Base-by-base conservation (phyloP, 2,797 vertebrate species). In the Melanogrammus aeglefinus region DNA sequence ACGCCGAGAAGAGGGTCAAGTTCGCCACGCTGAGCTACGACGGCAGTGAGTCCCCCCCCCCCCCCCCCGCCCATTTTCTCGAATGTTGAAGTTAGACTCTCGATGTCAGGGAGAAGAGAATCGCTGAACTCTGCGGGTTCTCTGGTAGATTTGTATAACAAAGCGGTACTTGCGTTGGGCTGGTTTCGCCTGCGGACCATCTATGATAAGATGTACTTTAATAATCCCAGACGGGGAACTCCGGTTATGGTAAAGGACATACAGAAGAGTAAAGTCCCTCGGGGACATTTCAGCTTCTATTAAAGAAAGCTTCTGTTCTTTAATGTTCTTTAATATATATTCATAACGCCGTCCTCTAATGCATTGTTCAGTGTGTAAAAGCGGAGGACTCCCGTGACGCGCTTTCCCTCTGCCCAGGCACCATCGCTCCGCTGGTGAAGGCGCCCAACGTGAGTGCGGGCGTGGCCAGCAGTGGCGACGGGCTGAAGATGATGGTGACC, bases 401-500 rank as follows among this genome's bases (percentile, higher is more conserved):
- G 1, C 0, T 35, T 9, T 7, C 6, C 18, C 8, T 76, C 66
- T 77, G 16, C 72, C 21, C 92, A 99, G 98, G 97, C 92, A 99
- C 98, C 76, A 98, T 99, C 83, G 96, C 97, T 69, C 98, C 98
- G 9, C 92, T 99, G 88, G 95, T 97, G 84, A 98, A 98, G 82
- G 96, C 96, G 0, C 95, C 96, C 9, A 97, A 97, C 38, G 95
- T 97, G 78, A 96, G 94, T 0, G 95, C 96, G 57, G 96, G 95
- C 74, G 95, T 93, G 78, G 89, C 97, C 77, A 92, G 93, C 0
- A 94, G 94, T 82, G 96, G 96, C 0, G 96, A 96, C 86, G 97
- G 97, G 41, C 90, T 99, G 82, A 98, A 98, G 94, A 97, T 99
- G 96, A 96, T 99, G 93, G 96, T 99, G 92, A 98, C 97, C 80